Evolutionary conservation across 2,888 invertebrate species (phyloP), one percentile per base, ranked within the genome.

Genomic region (Pachymerium ferrugineum): DNA sequence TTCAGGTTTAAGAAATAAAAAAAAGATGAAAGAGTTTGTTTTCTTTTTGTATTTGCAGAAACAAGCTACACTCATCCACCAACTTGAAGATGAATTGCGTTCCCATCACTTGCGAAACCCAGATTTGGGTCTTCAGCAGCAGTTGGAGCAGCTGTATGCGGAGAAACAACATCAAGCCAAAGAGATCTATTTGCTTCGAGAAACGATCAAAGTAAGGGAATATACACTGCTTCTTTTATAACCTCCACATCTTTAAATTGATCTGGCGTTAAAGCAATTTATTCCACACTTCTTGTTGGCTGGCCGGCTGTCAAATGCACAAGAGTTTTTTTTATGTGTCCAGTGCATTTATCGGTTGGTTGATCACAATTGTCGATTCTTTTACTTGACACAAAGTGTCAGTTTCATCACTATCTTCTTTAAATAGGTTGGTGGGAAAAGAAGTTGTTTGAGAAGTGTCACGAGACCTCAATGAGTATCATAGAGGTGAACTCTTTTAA

Each of bases 91-190:
- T 82, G 95, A 96, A 84, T 85, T 96, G 74, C 86, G 94, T 80
- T 86, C 93, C 84, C 87, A 94, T 79, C 79, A 79, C 75, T 90
- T 93, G 89, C 86, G 94, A 35, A 93, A 92, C 77, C 94, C 94
- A 1, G 93, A 92, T 80, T 89, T 94, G 77, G 95, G 95, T 84
- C 87, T 94, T 82, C 94, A 94, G 82, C 92, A 93, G 82, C 95
- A 97, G 84, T 88, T 97, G 85, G 93, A 97, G 84, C 90, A 91
- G 72, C 86, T 97, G 77, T 94, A 91, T 83, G 90, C 91, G 70
- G 97, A 97, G 83, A 95, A 96, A 82, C 96, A 97, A 85, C 95
- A 95, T 81, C 88, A 96, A 80, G 92, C 92, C 79, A 88, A 95
- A 79, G 95, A 95, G 85, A 93, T 94, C 79, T 92, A 93, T 78